These are phyloP conservation scores for Tetrax tetrax DNA, from an alignment of 2,113 vertebrate genomes.

Conservation along the genomic window DNA sequence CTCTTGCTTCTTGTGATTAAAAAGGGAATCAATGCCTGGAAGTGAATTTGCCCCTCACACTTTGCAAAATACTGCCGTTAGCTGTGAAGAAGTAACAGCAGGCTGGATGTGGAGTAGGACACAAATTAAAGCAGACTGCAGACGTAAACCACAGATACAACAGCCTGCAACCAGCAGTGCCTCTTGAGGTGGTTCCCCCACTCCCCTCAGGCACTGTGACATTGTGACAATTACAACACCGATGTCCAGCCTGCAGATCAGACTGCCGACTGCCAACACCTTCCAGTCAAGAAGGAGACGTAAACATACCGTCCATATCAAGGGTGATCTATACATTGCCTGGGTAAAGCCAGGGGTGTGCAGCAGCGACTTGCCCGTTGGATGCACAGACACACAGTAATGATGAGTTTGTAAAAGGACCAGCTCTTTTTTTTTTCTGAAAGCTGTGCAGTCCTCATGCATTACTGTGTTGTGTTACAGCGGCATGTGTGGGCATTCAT, in stretches of 20 bases:
- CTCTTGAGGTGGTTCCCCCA: not conserved
- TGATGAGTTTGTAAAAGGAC: not conserved
- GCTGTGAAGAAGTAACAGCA: not conserved
- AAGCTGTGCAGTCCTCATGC: not conserved
- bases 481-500: not conserved
- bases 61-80: not conserved
- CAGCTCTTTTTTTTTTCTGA: not conserved
- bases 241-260: not conserved
- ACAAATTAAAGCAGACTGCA: not conserved
- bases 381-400: not conserved
- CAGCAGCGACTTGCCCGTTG: not conserved
- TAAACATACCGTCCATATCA: not conserved
- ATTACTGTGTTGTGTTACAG: not conserved
- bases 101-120: not conserved
- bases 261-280: accelerated
- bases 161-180: not conserved
- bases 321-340: accelerated
- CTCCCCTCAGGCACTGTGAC: not conserved
- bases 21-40: not conserved
- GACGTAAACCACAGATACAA: not conserved
- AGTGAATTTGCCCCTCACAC: conserved; percentile 4
- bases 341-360: not conserved
- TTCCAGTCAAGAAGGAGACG: not conserved
- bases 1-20: conserved; percentile 5
- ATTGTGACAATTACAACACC: not conserved